Percentiles rank a stretch among this genome's conserved stretches.
Conservation (phyloP, 2,888 invertebrate genomes). For the Drosophila crucigera region DNA sequence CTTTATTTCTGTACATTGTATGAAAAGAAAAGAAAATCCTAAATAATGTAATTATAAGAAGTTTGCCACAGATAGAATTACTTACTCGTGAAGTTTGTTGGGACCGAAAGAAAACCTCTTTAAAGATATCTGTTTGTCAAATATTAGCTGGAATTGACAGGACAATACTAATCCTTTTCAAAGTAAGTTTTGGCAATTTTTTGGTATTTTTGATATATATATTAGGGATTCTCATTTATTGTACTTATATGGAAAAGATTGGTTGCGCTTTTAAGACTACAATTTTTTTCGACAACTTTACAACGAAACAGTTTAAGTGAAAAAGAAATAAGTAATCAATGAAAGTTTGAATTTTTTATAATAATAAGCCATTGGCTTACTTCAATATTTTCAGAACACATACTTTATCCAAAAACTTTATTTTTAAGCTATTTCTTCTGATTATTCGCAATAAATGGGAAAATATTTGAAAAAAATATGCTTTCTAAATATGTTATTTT, state of each 20-base stretch:
- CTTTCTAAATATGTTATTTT: neutral
- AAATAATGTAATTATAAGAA: conserved; percentile 50
- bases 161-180: neutral
- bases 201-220: neutral
- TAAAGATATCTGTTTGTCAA: neutral
- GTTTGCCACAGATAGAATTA: conserved; percentile 12
- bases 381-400: no score
- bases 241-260: neutral
- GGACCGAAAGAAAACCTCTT: neutral
- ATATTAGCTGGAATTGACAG: neutral
- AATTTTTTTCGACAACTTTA: neutral
- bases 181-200: neutral
- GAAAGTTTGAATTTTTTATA: no score
- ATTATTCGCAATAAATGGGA: no score
- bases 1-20: conserved; percentile 48
- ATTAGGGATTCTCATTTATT: neutral
- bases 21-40: conserved; percentile 15
- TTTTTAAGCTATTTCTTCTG: no score
- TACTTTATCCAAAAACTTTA: no score
- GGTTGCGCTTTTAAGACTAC: neutral
- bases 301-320: neutral
- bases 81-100: conserved; percentile 2
- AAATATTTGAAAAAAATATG: no score
- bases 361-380: neutral
- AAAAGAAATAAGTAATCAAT: neutral